phyloP scores from a whole-genome alignment of 2,888 invertebrate species.

The Chironomus tentans region DNA sequence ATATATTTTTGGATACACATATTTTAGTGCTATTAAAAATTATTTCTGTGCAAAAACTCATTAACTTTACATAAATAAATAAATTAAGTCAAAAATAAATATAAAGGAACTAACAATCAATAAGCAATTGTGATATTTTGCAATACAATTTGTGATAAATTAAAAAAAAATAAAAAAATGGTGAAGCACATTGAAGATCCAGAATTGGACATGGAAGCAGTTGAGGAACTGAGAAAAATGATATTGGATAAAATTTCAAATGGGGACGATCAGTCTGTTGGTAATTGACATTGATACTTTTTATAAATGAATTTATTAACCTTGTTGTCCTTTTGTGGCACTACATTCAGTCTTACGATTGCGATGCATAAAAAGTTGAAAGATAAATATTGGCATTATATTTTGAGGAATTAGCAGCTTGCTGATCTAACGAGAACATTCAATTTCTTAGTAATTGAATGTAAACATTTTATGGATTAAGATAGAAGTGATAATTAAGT shows the following conservation, averaged over 20 bases:
- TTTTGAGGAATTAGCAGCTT: not conserved
- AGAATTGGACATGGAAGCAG: not conserved
- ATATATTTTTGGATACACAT: too few species aligned
- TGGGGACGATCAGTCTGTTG: not conserved
- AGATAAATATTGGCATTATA: not conserved
- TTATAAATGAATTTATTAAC: not conserved
- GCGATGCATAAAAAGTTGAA: too few species aligned
- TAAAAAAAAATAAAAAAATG: too few species aligned
- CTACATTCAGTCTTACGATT: too few species aligned
- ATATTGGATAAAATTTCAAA: not conserved
- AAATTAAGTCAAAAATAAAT: too few species aligned
- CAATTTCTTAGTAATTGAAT: not conserved
- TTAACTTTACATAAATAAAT: too few species aligned
- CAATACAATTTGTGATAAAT: too few species aligned
- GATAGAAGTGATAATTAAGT: not conserved
- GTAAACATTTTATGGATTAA: not conserved
- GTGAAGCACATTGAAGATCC: too few species aligned
- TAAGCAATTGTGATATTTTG: too few species aligned
- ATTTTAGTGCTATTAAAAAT: too few species aligned
- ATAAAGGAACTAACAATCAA: too few species aligned
- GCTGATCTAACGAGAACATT: not conserved
- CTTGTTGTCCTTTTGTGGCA: not conserved
- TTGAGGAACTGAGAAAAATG: not conserved
- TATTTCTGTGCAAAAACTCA: too few species aligned
- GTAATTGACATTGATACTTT: not conserved